Conservation (phyloP, 2,888 invertebrate species). For the Drosophila fungiperda region DNA sequence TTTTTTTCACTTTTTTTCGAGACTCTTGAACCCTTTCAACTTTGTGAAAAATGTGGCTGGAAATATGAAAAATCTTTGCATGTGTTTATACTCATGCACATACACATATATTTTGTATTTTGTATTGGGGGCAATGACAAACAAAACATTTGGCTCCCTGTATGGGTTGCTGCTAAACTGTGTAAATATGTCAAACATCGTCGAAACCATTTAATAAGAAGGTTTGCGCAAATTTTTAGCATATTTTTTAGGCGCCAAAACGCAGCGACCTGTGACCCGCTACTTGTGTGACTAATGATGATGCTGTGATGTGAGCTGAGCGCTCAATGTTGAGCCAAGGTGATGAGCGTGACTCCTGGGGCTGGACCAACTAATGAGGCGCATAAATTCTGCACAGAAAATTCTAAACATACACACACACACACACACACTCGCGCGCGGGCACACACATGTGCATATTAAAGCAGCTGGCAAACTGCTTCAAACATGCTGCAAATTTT, state of each 20-base stretch:
- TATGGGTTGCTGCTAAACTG: slow-evolving; percentile 53
- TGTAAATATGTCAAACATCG: slow-evolving; percentile 80
- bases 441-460: slow-evolving; percentile 41
- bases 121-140: slow-evolving; percentile 4
- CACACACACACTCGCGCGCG: slow-evolving; percentile 16
- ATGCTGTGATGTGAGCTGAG: slow-evolving; percentile 47
- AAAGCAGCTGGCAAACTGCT: slow-evolving; percentile 58
- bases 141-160: slow-evolving; percentile 30
- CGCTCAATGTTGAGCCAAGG: slow-evolving; percentile 26
- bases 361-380: slow-evolving; percentile 80
- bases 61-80: slow-evolving; percentile 77
- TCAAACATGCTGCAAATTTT: slow-evolving; percentile 75
- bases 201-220: slow-evolving; percentile 75
- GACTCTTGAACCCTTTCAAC: slow-evolving; percentile 70
- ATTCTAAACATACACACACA: slow-evolving; percentile 33
- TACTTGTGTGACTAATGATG: slow-evolving; percentile 81
- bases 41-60: slow-evolving; percentile 68
- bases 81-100: slow-evolving; percentile 35
- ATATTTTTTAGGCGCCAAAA: slow-evolving; percentile 73
- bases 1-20: not conserved
- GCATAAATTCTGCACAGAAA: slow-evolving; percentile 77
- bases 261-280: slow-evolving; percentile 51
- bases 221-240: slow-evolving; percentile 61
- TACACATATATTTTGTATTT: slow-evolving; percentile 22
- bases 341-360: slow-evolving; percentile 47